phyloP scores from a whole-genome alignment of 2,888 invertebrate species.

The Caenorhabditis wallacei region DNA sequence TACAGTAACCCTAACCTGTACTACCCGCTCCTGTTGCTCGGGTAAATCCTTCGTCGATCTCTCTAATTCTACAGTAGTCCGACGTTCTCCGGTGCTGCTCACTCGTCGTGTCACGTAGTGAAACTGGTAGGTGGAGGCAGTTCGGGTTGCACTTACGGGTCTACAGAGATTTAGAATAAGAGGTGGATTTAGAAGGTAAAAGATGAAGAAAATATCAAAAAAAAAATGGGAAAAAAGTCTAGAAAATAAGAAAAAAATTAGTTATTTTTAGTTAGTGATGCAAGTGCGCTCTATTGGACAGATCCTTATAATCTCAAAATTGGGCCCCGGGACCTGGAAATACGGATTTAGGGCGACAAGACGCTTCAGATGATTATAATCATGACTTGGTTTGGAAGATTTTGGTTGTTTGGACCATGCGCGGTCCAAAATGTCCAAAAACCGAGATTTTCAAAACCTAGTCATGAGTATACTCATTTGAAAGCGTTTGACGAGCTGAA shows the following conservation, averaged over 20 bases:
- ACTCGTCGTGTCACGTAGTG: slow-evolving; percentile 64
- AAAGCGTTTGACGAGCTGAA: slow-evolving; percentile 3
- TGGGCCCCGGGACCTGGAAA: background rate
- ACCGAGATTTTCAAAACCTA: background rate
- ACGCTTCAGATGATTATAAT: background rate
- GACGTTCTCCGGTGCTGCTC: slow-evolving; percentile 48
- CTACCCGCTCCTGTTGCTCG: slow-evolving; percentile 11
- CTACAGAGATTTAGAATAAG: slow-evolving; percentile 16
- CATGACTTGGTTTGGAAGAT: too few relatives aligned
- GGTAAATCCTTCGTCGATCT: slow-evolving; percentile 25
- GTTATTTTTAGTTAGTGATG: slow-evolving; percentile 8
- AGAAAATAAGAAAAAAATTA: too few relatives aligned
- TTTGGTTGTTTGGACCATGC: background rate
- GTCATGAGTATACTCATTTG: slow-evolving; percentile 7
- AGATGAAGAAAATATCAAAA: background rate
- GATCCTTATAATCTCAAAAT: too few relatives aligned
- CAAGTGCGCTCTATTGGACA: slow-evolving; percentile 23
- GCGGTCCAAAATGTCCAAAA: background rate
- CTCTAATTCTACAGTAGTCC: slow-evolving; percentile 58
- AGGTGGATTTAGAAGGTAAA: background rate
- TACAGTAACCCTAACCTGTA: too few relatives aligned
- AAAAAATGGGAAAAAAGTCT: background rate
- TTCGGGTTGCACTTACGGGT: slow-evolving; percentile 56
- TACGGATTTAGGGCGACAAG: background rate
- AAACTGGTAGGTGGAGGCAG: slow-evolving; percentile 60